These are phyloP conservation scores for Agrilus planipennis DNA, from an alignment of 1,140 invertebrate species.

Conservation along the genomic window DNA sequence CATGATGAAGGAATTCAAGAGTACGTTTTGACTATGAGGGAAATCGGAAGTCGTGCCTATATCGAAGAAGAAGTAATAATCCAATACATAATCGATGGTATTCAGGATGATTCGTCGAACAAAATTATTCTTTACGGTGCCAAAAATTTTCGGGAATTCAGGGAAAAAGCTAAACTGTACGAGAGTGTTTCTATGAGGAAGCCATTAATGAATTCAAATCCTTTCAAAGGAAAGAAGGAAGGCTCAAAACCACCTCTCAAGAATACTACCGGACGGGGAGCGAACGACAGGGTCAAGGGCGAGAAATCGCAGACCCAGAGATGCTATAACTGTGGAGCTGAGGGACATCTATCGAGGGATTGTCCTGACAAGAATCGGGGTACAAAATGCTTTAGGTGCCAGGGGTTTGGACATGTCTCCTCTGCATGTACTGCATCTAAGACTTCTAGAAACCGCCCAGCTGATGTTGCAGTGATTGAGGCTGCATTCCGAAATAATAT, in stretches of 20 bases:
- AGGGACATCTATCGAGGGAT: conserved; percentile 1
- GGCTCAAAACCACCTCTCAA: no score
- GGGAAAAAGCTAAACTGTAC: conserved; percentile 2
- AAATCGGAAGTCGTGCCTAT: conserved; percentile 19
- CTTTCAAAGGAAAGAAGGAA: neutral
- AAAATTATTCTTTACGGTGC: conserved; percentile 15
- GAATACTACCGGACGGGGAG: no score
- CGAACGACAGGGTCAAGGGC: no score
- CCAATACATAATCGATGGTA: conserved; percentile 24
- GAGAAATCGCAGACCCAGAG: neutral
- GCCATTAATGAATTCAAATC: neutral
- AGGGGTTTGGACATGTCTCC: conserved; percentile 1
- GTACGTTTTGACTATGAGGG: conserved; percentile 20
- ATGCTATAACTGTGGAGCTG: conserved; percentile 2
- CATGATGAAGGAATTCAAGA: conserved; percentile 14
- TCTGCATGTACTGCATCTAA: no score
- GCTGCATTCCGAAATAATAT: no score
- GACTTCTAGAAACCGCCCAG: no score
- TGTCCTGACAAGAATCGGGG: conserved; percentile 5
- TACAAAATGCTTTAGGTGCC: conserved; percentile 6
- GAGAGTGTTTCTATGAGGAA: neutral
- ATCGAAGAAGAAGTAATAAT: conserved; percentile 19
- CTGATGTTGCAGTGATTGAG: no score
- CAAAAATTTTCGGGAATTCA: conserved; percentile 4
- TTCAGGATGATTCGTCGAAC: conserved; percentile 14